Evolutionary conservation across 2,113 vertebrate species (phyloP), one percentile per base, ranked within the genome.

Genomic region (Mixornis gularis): DNA sequence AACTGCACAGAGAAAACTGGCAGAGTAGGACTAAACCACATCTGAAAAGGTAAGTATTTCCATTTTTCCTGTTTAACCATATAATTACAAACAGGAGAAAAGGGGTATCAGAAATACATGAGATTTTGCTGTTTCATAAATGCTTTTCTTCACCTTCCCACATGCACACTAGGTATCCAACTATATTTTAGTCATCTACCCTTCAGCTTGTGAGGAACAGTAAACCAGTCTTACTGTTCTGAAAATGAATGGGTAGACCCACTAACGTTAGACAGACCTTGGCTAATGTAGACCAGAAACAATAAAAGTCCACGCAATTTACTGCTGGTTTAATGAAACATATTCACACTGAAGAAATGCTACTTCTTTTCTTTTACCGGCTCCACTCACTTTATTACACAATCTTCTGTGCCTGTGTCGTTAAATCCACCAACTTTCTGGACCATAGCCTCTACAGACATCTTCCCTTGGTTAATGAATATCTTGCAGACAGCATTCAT

Each of bases 381-480:
- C 78, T 89, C 32, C 41, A 73, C 66, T 91, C 70, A 59, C 16
- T 89, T 79, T 87, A 87, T 85, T 77, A 70, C 13, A 64, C 70
- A 95, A 41, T 89, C 68, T 49, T 89, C 59, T 1, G 1, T 77
- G 79, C 51, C 59, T 4, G 0, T 87, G 59, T 40, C 85, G 65
- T 95, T 95, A 96, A 95, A 95, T 55, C 36, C 68, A 86, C 76
- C 64, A 79, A 12, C 81, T 95, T 95, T 93, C 94, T 95, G 83
- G 90, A 92, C 87, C 92, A 70, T 80, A 94, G 68, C 92, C 40
- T 93, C 79, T 55, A 40, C 76, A 94, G 93, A 82, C 34, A 40
- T 56, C 88, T 91, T 89, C 74, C 40, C 22, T 24, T 63, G 53
- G 78, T 51, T 84, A 91, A 83, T 82, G 17, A 86, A 78, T 77